Base-by-base conservation (phyloP, 2,797 vertebrate species). In the Aplochiton taeniatus region DNA sequence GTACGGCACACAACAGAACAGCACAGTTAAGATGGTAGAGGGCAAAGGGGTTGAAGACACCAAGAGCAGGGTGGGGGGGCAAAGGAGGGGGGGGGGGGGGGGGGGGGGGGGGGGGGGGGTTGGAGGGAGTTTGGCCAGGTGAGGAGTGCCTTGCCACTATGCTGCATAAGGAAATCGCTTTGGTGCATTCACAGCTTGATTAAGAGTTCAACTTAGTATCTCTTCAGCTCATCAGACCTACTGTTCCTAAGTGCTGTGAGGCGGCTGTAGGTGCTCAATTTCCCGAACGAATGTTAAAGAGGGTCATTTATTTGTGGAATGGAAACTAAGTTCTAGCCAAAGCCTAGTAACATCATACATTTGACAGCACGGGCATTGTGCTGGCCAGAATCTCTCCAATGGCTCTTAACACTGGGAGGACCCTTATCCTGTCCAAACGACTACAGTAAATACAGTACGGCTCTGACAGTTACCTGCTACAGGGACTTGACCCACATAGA, bases 1-100 rank as follows among this genome's bases (percentile, higher is more conserved):
- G 92, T 89, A 92, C 86, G 50, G 84, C 92, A 94, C 93, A 93
- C 91, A 89, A 90, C 92, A 90, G 86, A 93, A 94, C 89, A 92
- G 89, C 92, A 96, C 93, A 92, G 91, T 92, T 87, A 75, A 92
- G 84, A 92, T 89, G 88, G 88, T 92, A 83, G 78, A 91, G 59
- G 73, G 69, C 47, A 8, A 68, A 65, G 54, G 64, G 73, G 73
- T 62, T 52, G 31, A 68, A 1, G 49, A 42, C 81, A 76, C 76
- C 87, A 76, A 76, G 85, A 90, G 85, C 9, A 90, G 16, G 50
- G 50, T 9, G 16, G 50, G 8, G 50, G 50, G 50, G 50, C n/a
- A n/a, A n/a, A n/a, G n/a, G n/a, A 52, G 50, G 50, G 18, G 7
- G 18, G 19, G 18, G 13, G 9, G 90, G 16, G 50, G 50, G 14